These are phyloP conservation scores for Luperina nickerlii DNA, from an alignment of 2,888 invertebrate species.

Conservation along the genomic window DNA sequence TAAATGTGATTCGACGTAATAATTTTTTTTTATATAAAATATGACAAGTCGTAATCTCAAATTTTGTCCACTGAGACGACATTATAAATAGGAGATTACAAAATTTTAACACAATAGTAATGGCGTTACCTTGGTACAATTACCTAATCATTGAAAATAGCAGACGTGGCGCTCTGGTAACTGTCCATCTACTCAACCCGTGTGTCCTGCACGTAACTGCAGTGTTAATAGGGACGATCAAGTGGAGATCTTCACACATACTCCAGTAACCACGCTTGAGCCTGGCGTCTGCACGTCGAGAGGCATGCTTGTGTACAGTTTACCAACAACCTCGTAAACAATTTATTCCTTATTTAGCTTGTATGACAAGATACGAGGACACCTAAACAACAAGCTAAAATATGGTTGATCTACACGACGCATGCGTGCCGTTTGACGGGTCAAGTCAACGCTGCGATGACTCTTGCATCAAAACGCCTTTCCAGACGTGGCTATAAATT, in stretches of 20 bases:
- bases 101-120: neutral
- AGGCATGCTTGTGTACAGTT: neutral
- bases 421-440: no score
- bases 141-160: no score
- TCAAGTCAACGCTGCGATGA: neutral
- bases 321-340: neutral
- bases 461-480: neutral
- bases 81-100: neutral
- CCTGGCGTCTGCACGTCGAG: neutral
- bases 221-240: constrained; percentile 29
- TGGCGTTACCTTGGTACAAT: neutral
- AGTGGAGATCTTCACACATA: constrained; percentile 34
- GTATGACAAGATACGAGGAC: neutral
- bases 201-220: constrained; percentile 14
- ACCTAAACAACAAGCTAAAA: neutral
- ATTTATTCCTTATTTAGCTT: neutral
- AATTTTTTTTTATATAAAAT: no score
- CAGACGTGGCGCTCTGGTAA: neutral
- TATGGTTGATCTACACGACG: neutral
- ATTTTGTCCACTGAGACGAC: neutral
- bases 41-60: neutral
- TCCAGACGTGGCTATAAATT: neutral
- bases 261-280: constrained; percentile 5
- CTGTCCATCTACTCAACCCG: neutral
- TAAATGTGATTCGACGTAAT: no score